A percentile compares a stretch with the other conserved stretches of the same genome.
These are phyloP conservation scores for Platerodrilus igneus DNA, from an alignment of 2,888 invertebrate species.

Conservation along the genomic window DNA sequence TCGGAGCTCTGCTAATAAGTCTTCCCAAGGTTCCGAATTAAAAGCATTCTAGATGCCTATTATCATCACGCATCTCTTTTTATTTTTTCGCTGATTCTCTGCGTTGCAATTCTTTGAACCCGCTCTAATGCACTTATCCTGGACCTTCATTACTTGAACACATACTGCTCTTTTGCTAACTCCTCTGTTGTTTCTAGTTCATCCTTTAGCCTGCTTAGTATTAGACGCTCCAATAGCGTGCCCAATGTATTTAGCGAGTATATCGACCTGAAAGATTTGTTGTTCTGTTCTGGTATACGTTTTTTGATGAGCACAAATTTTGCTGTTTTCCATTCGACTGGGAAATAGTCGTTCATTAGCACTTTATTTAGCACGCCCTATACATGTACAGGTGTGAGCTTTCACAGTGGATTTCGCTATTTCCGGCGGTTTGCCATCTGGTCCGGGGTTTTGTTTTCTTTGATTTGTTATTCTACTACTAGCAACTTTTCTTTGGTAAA, in stretches of 20 bases:
- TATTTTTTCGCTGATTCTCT: too few relatives aligned
- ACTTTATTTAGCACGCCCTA: too few relatives aligned
- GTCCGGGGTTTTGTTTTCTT: conserved; percentile 7
- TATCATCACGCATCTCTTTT: too few relatives aligned
- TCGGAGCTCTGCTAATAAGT: too few relatives aligned
- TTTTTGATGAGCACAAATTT: not conserved
- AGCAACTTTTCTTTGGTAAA: conserved; percentile 4
- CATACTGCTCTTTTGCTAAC: not conserved
- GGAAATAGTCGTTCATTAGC: too few relatives aligned
- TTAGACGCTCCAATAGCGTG: not conserved
- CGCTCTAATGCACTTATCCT: too few relatives aligned
- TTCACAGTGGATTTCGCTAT: not conserved
- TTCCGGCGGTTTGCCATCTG: conserved; percentile 7
- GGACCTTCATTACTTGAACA: not conserved
- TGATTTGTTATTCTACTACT: conserved; percentile 3
- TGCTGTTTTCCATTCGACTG: not conserved
- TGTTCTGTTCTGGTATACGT: too few relatives aligned
- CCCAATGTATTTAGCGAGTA: not conserved
- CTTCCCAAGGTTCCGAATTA: too few relatives aligned
- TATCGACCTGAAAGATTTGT: not conserved
- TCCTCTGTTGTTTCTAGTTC: not conserved
- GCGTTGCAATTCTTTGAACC: too few relatives aligned
- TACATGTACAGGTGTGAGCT: too few relatives aligned
- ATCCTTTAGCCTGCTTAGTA: not conserved
- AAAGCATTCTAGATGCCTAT: too few relatives aligned